Evolutionary conservation across 1,140 invertebrate genomes (phyloP), one percentile per base, ranked within the genome.

Genomic region (Pseudomyrmex cubaensis): DNA sequence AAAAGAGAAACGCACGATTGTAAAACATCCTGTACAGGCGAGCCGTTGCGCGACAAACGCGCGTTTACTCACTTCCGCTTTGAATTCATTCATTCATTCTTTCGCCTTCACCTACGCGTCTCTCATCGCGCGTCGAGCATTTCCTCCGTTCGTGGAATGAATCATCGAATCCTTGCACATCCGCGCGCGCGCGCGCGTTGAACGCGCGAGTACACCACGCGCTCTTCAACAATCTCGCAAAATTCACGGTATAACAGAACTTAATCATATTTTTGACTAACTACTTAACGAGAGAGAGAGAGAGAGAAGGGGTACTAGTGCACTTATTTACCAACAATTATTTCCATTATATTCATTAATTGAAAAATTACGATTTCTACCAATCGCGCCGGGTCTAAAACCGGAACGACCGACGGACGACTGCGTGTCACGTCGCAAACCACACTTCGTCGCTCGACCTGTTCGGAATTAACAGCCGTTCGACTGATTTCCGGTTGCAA

Each of bases 81-180:
- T 56, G 69, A 78, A 87, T 88, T 88, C 86, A 85, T 85, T 88
- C 86, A 85, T 85, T 89, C 87, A 89, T 75, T 85, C 86, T 89
- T 83, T 88, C 69, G 35, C 61, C 80, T 86, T 80, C 77, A 69
- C 83, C 83, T 82, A 88, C 86, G 83, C 87, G 56, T 59, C 70
- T 80, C 69, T 78, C 82, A 66, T 57, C 82, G 35, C 35, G 35
- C 35, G 62, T 54, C 46, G 52, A 15, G 61, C 77, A 82, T 83
- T 88, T 85, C 86, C 83, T 85, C 35, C 73, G 76, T 85, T 78
- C 86, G 48, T 52, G n/a, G 52, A 54, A 82, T 89, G 87, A 89
- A 69, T 89, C 87, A 89, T 85, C 78, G 25, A 61, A 77, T 61
- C 46, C 73, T 78, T 62, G n/a, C 66, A 44, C 56, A 63, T 75